A percentile compares a stretch with the other conserved stretches of the same genome.
Evolutionary conservation across 2,113 vertebrate genomes (phyloP).

Genomic region (Pandion haliaetus): DNA sequence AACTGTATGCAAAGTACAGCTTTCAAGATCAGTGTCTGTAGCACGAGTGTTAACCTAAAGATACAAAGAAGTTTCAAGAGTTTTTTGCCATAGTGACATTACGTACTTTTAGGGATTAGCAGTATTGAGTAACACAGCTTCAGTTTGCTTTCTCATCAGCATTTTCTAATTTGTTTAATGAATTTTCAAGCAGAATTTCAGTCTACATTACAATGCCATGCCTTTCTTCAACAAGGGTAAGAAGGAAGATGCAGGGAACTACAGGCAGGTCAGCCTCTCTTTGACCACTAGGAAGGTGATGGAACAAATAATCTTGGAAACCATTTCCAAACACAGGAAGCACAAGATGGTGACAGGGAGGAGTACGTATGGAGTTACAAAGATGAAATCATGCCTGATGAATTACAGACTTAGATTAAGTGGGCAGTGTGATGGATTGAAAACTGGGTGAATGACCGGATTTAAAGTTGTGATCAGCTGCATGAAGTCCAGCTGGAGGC

Average conservation of each 20-base stretch:
- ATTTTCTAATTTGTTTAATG: background rate
- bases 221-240: background rate
- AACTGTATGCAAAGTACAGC: background rate
- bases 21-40: background rate
- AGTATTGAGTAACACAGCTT: background rate
- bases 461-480: background rate
- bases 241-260: background rate
- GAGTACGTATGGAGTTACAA: background rate
- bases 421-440: background rate
- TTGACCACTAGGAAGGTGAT: background rate
- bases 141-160: background rate
- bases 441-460: background rate
- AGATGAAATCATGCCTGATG: background rate
- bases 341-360: background rate
- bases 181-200: background rate
- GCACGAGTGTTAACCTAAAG: background rate
- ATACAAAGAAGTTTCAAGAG: background rate
- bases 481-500: background rate
- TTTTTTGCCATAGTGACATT: background rate
- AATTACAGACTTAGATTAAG: background rate
- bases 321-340: background rate
- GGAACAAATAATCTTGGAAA: background rate
- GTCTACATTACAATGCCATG: background rate
- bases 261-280: background rate
- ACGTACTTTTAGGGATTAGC: background rate